Conservation (phyloP, 1,140 invertebrate genomes). For the Drosophila novamexicana region DNA sequence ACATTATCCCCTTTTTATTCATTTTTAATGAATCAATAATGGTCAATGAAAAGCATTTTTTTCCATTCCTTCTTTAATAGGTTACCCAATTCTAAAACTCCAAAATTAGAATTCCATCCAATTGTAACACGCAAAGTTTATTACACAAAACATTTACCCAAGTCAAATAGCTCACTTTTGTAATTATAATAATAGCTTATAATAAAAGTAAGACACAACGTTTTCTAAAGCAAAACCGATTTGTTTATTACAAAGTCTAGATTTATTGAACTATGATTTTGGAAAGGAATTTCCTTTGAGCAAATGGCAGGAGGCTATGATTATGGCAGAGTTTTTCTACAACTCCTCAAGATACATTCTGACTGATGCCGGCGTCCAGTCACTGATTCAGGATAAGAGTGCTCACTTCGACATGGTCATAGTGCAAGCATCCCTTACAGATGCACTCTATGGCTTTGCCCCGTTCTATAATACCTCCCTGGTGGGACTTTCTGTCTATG, state of each 20-base stretch:
- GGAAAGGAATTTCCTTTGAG: neutral
- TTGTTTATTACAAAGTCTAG: slow-evolving; percentile 19
- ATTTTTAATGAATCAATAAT: no score
- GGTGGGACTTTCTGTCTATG: slow-evolving; percentile 64
- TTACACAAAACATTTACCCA: no score
- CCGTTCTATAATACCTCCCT: slow-evolving; percentile 64
- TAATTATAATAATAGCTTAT: no score
- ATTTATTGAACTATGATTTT: slow-evolving; percentile 3
- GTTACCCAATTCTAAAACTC: no score
- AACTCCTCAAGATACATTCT: slow-evolving; percentile 48
- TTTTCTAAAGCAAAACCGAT: no score
- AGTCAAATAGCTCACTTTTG: no score
- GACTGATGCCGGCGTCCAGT: slow-evolving; percentile 48
- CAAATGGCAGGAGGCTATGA: slow-evolving; percentile 54
- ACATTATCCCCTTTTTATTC: no score
- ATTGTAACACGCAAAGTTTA: no score
- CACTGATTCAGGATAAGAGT: slow-evolving; percentile 43
- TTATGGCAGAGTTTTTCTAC: slow-evolving; percentile 31
- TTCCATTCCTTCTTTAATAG: no score
- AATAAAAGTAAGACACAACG: no score
- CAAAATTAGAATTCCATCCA: no score
- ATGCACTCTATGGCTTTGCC: slow-evolving; percentile 69
- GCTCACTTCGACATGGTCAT: slow-evolving; percentile 66
- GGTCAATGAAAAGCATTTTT: no score
- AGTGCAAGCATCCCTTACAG: slow-evolving; percentile 57